Percentiles rank a stretch among this genome's conserved stretches.
phyloP scores from a whole-genome alignment of 2,888 invertebrate species.

The Digitonthophagus gazella region DNA sequence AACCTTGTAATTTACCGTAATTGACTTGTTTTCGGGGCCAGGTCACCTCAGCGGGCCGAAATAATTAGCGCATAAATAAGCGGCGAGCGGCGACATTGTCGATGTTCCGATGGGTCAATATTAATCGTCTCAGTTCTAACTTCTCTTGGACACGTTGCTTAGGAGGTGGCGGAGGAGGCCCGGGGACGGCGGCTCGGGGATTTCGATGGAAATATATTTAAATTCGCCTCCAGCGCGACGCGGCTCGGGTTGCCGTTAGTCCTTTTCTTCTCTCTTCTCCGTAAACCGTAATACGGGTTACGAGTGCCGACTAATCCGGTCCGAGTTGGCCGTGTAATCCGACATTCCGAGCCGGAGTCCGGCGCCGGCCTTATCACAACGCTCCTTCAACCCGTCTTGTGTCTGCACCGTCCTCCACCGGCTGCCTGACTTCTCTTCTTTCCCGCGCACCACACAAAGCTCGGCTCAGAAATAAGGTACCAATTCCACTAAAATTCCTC shows the following conservation, averaged over 20 bases:
- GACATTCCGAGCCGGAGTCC: slow-evolving; percentile 10
- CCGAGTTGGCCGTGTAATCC: slow-evolving; percentile 13
- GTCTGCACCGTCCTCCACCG: not conserved
- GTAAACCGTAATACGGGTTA: slow-evolving; percentile 15
- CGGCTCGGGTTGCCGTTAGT: not conserved
- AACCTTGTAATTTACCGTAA: slow-evolving; percentile 7
- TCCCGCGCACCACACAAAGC: not conserved
- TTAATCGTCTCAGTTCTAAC: not conserved
- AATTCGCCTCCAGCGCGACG: not conserved
- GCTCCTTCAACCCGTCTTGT: slow-evolving; percentile 15
- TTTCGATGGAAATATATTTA: slow-evolving; percentile 15
- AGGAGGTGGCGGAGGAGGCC: not conserved
- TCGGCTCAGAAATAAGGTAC: not conserved
- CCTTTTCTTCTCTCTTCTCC: not conserved
- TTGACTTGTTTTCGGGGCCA: not conserved
- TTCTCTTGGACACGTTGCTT: not conserved
- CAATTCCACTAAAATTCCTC: not conserved
- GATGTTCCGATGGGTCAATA: not conserved
- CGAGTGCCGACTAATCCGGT: slow-evolving; percentile 14
- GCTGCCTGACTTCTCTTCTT: not conserved
- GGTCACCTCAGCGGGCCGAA: slow-evolving; percentile 1
- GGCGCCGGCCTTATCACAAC: slow-evolving; percentile 16
- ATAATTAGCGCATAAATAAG: slow-evolving; percentile 21
- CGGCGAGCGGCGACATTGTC: not conserved
- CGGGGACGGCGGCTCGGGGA: not conserved